Evolutionary conservation across 2,797 vertebrate species (phyloP), one percentile per base, ranked within the genome.

Genomic region (Gallinago nigripennis): DNA sequence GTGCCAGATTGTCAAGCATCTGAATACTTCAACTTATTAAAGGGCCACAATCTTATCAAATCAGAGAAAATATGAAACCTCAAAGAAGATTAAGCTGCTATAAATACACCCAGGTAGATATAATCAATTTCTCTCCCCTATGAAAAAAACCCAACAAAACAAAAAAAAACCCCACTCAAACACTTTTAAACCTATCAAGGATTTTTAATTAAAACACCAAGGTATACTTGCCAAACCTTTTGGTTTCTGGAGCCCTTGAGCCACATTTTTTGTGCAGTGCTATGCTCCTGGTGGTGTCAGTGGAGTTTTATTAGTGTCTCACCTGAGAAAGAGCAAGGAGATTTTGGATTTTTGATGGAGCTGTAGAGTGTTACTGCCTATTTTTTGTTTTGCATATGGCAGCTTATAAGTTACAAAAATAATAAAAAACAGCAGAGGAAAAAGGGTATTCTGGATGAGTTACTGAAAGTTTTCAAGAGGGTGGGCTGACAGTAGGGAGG

Each of bases 1-100:
- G 84, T 84, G 91, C 96, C 96, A 97, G 93, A 95, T 92, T 97
- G 94, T 96, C 96, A 94, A 80, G 60, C 56, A 90, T 79, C 79
- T 78, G 51, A 70, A 90, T 95, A 73, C 54, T 94, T 82, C 73
- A 35, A 25, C 63, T 91, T 79, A 92, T 97, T 96, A 92, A 91
- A 93, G 85, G 61, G 80, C 92, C 82, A 83, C 60, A 72, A 69
- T 86, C 90, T 86, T 94, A 95, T 90, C 86, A 45, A 81, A 91
- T 92, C 79, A 51, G 53, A 79, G 90, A 54, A 87, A 61, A 87
- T 80, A 87, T 24, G 75, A 87, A 57, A 61, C 76, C 64, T 93
- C 41, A 72, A n/a, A 81, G 81, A 68, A 83, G 35, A 63, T 64
- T 86, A 51, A 68, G 82, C 50, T 82, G 48, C 90, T 93, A 8